These are phyloP conservation scores for Microcebus griseorufus DNA, from an alignment of 2,113 vertebrate genomes.

Conservation along the genomic window DNA sequence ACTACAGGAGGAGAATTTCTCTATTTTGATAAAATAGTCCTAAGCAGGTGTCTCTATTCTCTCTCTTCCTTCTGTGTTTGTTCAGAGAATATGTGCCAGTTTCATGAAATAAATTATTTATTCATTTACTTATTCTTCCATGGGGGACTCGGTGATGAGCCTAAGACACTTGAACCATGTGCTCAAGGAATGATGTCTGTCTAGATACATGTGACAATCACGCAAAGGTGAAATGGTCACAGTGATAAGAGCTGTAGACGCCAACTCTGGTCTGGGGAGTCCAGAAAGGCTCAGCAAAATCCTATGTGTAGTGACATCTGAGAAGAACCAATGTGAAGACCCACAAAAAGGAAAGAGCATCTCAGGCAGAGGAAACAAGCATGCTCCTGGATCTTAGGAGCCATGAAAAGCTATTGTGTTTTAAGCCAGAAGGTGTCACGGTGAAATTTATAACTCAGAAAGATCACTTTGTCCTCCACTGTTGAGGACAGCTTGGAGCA, in stretches of 20 bases:
- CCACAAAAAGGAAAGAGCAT: not conserved
- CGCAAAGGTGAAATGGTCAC: not conserved
- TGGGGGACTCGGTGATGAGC: not conserved
- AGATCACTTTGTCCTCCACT: not conserved
- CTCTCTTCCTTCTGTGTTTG: not conserved
- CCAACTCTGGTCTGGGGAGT: not conserved
- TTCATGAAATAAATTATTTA: not conserved
- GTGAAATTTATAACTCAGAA: not conserved
- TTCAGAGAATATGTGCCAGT: not conserved
- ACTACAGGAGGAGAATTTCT: not conserved
- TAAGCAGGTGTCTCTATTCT: not conserved
- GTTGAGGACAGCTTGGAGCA: not conserved
- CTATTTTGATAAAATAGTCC: not conserved
- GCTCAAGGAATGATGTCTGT: not conserved
- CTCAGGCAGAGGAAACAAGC: not conserved
- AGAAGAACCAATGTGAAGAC: not conserved
- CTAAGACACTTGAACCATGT: not conserved
- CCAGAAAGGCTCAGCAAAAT: not conserved
- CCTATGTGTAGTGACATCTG: not conserved
- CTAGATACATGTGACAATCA: constrained; percentile 14
- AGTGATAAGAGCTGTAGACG: not conserved
- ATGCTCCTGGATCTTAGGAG: not conserved
- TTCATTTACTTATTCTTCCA: not conserved
- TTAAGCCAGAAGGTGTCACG: not conserved
- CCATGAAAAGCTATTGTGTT: not conserved